Percentiles rank a stretch among this genome's conserved stretches.
These are phyloP conservation scores for Herminia tarsipennalis DNA, from an alignment of 2,888 invertebrate species.

Conservation along the genomic window DNA sequence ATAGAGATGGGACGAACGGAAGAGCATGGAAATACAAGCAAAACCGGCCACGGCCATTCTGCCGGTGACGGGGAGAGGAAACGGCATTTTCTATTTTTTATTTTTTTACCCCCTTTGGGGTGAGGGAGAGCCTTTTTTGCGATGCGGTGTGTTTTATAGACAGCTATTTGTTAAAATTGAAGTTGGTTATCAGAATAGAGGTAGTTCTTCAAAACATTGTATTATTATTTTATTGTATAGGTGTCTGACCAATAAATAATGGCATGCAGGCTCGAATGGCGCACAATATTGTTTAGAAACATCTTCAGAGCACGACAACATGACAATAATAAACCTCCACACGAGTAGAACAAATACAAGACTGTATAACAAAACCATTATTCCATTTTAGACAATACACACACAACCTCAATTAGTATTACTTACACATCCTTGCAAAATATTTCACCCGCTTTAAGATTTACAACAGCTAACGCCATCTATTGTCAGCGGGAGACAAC, in stretches of 20 bases:
- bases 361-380: background rate
- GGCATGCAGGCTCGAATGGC: no score
- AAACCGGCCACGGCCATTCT: slow-evolving; percentile 75
- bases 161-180: slow-evolving; percentile 42
- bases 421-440: slow-evolving; percentile 5
- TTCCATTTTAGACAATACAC: background rate
- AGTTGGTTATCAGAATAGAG: slow-evolving; percentile 6
- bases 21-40: slow-evolving; percentile 65
- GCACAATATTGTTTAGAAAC: no score
- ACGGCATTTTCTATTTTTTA: slow-evolving; percentile 73
- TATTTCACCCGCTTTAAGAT: slow-evolving; percentile 10
- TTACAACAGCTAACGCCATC: slow-evolving; percentile 40
- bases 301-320: background rate
- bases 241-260: no score
- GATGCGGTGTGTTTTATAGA: slow-evolving; percentile 35
- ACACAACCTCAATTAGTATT: slow-evolving; percentile 17
- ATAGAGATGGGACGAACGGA: slow-evolving; percentile 63
- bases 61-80: slow-evolving; percentile 78
- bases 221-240: background rate
- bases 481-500: slow-evolving; percentile 32
- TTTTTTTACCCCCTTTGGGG: slow-evolving; percentile 53
- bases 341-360: background rate
- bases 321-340: background rate
- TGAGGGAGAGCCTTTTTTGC: slow-evolving; percentile 25
- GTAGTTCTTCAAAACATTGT: background rate